Evolutionary conservation across 2,888 invertebrate species (phyloP).

Genomic region (Cephus pulcher): DNA sequence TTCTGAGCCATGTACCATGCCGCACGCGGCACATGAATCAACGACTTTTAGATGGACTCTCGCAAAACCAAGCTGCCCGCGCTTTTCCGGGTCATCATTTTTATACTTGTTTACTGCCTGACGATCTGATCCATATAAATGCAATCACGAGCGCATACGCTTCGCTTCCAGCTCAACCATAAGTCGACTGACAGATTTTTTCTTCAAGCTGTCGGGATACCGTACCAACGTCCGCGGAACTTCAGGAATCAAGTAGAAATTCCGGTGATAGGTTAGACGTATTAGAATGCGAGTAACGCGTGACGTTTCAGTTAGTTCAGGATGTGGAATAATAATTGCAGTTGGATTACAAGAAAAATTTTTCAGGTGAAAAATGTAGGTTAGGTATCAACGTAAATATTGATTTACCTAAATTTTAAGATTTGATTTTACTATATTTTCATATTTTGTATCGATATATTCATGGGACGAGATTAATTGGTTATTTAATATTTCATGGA

Average conservation of each 20-base stretch:
- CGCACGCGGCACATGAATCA: conserved; percentile 46
- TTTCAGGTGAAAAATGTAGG: background rate
- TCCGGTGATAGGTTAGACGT: background rate
- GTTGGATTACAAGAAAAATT: background rate
- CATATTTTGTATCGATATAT: background rate
- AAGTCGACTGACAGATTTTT: conserved; percentile 35
- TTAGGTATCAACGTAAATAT: background rate
- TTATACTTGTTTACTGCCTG: conserved; percentile 1
- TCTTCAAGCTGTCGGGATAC: conserved; percentile 35
- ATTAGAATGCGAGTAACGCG: background rate
- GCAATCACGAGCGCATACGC: conserved; percentile 48
- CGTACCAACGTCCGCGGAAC: conserved; percentile 46
- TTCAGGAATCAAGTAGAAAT: conserved; percentile 3
- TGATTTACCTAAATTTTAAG: background rate
- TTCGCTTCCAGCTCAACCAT: background rate
- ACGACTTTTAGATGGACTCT: conserved; percentile 30
- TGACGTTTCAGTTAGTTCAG: background rate
- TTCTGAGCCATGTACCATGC: conserved; percentile 28
- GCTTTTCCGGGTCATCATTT: background rate
- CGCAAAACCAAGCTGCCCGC: background rate
- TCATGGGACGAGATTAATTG: background rate
- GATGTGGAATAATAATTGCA: background rate
- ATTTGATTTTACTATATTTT: background rate
- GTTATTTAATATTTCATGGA: background rate
- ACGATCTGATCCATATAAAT: conserved; percentile 57